Conservation (phyloP, 2,113 vertebrate genomes). For the Crotalus horridus region DNA sequence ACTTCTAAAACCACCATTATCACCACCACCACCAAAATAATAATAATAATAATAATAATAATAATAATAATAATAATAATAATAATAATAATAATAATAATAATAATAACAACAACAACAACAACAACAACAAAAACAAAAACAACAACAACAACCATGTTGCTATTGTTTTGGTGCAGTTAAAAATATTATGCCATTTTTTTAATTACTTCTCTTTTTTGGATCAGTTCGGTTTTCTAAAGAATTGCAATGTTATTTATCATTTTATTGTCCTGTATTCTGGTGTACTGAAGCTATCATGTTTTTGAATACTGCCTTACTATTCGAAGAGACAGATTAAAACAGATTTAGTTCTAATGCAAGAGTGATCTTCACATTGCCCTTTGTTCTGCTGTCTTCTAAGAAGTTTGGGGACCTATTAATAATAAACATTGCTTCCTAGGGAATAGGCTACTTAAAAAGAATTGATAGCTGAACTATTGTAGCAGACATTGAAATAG, state of each 20-base stretch:
- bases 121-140: no score
- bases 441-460: background rate
- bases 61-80: no score
- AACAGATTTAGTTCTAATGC: background rate
- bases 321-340: background rate
- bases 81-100: no score
- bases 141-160: background rate
- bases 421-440: background rate
- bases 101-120: no score
- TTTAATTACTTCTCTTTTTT: background rate
- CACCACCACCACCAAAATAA: background rate
- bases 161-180: background rate
- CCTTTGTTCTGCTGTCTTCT: background rate
- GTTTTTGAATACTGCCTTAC: background rate
- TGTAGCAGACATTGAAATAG: slow-evolving; percentile 18
- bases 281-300: background rate
- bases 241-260: background rate
- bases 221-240: background rate
- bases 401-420: background rate
- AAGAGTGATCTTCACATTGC: background rate
- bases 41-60: background rate
- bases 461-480: slow-evolving; percentile 4
- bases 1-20: background rate
- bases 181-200: background rate
- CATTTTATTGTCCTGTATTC: background rate